Evolutionary conservation across 1,140 invertebrate species (phyloP), one percentile per base, ranked within the genome.

Genomic region (Ceratoteleas bidentatus): DNA sequence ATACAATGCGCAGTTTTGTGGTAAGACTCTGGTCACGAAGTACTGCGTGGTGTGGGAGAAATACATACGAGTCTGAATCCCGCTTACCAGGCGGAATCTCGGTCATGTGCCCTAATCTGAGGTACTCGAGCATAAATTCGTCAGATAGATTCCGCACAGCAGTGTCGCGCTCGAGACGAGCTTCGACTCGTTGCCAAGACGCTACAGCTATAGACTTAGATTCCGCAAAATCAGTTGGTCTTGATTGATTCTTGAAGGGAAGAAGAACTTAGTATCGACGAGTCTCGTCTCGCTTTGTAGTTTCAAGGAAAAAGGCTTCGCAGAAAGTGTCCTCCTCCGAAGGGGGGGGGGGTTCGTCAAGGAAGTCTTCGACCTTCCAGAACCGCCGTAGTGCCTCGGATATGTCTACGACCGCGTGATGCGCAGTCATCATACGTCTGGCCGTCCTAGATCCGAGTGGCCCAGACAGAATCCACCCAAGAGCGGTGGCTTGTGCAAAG

Each of bases 1-100:
- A 86, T 10, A 86, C 83, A 2, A 80, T 62, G 65, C 85, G 9
- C 1, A 84, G 34, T 32, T 66, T 82, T 7, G 79, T 84, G 4
- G 85, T 87, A 0, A 58, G 1, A 50, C 84, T 84, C 4, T 43
- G 33, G 2, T 57, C 40, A 16, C 77, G 73, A 7, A 69, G 49
- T 0, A 85, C 73, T 0, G 81, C 50, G 10, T 82, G 50, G n/a
- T 52, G 50, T 32, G 50, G 50, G 8, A 52, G 15, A 52, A 32
- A 52, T 3, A 6, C 6, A n/a, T n/a, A n/a, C 9, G 8, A 3
- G 4, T 43, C 40, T 11, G 4, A 2, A 43, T 8, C 9, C 11
- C 8, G 40, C 2, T 6, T 10, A 11, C n/a, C n/a, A 6, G 4
- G 2, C 4, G 9, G 8, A 3, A 43, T 11, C 9, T 43, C 11